phyloP scores from a whole-genome alignment of 2,888 invertebrate genomes.

The Pachydiplax longipennis region DNA sequence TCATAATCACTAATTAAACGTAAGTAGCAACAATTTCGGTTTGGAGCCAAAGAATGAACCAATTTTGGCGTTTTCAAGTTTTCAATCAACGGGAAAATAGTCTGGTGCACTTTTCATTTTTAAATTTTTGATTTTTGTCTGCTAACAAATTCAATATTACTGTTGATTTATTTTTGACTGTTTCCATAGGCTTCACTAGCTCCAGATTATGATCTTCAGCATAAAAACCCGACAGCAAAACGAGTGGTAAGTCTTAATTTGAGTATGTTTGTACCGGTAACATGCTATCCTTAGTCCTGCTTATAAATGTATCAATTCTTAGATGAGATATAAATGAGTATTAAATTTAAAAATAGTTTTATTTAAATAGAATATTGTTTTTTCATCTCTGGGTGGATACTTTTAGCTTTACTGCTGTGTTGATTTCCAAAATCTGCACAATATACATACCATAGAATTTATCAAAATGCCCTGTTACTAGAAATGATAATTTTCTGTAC shows the following conservation, averaged over 20 bases:
- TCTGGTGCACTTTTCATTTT: not conserved
- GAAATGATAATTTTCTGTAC: no score
- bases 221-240: slow-evolving; percentile 67
- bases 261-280: slow-evolving; percentile 32
- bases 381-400: no score
- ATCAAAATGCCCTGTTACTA: no score
- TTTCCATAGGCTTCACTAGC: slow-evolving; percentile 53
- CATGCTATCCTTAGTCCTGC: slow-evolving; percentile 52
- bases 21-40: not conserved
- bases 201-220: slow-evolving; percentile 74
- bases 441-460: no score
- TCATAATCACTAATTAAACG: not conserved
- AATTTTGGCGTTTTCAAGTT: not conserved
- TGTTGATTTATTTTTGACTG: slow-evolving; percentile 37
- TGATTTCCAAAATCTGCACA: no score
- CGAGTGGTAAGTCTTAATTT: slow-evolving; percentile 61
- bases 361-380: no score
- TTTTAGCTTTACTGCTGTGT: no score
- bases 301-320: no score
- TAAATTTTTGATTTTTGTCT: not conserved
- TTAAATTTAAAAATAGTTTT: no score
- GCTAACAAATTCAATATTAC: not conserved
- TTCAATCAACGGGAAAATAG: not conserved
- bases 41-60: not conserved
- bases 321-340: no score